Percentiles rank a stretch among this genome's conserved stretches.
phyloP scores from a whole-genome alignment of 2,797 vertebrate species.

The Parotocinclus haroldoi region DNA sequence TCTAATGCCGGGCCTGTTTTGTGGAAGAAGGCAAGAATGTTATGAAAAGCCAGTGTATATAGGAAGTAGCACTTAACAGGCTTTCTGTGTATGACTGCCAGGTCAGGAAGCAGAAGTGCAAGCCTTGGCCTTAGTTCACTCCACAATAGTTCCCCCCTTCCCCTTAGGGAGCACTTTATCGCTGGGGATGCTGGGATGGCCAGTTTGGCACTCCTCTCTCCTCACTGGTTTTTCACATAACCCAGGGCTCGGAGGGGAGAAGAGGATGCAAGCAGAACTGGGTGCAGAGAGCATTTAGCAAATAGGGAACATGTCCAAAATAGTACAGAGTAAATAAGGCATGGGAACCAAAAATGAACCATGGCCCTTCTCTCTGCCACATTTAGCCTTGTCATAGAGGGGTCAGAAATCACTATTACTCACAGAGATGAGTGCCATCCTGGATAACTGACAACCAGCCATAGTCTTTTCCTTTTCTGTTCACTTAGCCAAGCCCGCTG shows the following conservation, averaged over 20 bases:
- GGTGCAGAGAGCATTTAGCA: slow-evolving; percentile 69
- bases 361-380: slow-evolving; percentile 60
- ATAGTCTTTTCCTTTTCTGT: slow-evolving; percentile 1
- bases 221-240: slow-evolving; percentile 88
- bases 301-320: slow-evolving; percentile 67
- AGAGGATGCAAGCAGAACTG: slow-evolving; percentile 70
- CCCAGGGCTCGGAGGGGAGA: slow-evolving; percentile 80
- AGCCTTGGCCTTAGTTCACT: slow-evolving; percentile 72
- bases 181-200: slow-evolving; percentile 62
- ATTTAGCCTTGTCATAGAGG: slow-evolving; percentile 47
- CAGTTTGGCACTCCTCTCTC: slow-evolving; percentile 67
- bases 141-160: slow-evolving; percentile 14
- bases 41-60: slow-evolving; percentile 87
- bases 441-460: slow-evolving; percentile 45
- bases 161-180: slow-evolving; percentile 76
- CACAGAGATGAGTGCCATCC: slow-evolving; percentile 47
- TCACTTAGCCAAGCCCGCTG: slow-evolving; percentile 6
- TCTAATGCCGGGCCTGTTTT: too few relatives aligned
- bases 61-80: slow-evolving; percentile 89
- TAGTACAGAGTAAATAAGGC: slow-evolving; percentile 84
- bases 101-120: slow-evolving; percentile 89
- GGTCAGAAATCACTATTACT: slow-evolving; percentile 45
- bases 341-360: slow-evolving; percentile 80
- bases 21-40: slow-evolving; percentile 80
- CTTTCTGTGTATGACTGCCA: slow-evolving; percentile 86